Evolutionary conservation across 2,113 vertebrate species (phyloP).

Genomic region (Paralichthys olivaceus): DNA sequence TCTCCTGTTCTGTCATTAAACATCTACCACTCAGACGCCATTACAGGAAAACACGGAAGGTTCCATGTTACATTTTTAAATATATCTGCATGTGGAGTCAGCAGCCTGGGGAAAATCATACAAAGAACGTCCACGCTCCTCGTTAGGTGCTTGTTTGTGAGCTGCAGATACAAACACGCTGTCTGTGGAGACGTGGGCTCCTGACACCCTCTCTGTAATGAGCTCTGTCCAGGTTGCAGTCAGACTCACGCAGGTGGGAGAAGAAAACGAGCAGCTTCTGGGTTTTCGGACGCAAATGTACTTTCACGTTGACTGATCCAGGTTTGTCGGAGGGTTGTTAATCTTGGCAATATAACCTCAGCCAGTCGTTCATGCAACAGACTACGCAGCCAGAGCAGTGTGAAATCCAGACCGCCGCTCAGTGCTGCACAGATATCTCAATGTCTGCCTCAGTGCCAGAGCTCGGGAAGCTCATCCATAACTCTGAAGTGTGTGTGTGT

Average conservation of each 20-base stretch:
- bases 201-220: slow-evolving; percentile 24
- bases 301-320: background rate
- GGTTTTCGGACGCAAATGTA: background rate
- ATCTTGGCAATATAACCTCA: too few relatives aligned
- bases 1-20: too few relatives aligned
- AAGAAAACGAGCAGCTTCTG: slow-evolving; percentile 8
- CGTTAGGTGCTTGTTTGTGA: slow-evolving; percentile 14
- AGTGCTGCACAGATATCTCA: background rate
- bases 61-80: background rate
- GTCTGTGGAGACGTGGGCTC: too few relatives aligned
- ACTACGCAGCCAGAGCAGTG: background rate
- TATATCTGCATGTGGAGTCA: background rate
- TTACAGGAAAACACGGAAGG: background rate
- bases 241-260: background rate
- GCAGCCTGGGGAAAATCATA: background rate
- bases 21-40: background rate
- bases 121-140: background rate
- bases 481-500: too few relatives aligned
- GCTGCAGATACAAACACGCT: background rate
- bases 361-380: slow-evolving; percentile 1
- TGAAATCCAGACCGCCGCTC: slow-evolving; percentile 9
- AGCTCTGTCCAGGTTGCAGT: slow-evolving; percentile 5
- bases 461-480: too few relatives aligned
- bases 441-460: background rate
- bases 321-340: slow-evolving; percentile 1